A percentile compares a stretch with the other conserved stretches of the same genome.
These are phyloP conservation scores for Danio jaintianensis DNA, from an alignment of 2,797 vertebrate genomes.

Conservation along the genomic window DNA sequence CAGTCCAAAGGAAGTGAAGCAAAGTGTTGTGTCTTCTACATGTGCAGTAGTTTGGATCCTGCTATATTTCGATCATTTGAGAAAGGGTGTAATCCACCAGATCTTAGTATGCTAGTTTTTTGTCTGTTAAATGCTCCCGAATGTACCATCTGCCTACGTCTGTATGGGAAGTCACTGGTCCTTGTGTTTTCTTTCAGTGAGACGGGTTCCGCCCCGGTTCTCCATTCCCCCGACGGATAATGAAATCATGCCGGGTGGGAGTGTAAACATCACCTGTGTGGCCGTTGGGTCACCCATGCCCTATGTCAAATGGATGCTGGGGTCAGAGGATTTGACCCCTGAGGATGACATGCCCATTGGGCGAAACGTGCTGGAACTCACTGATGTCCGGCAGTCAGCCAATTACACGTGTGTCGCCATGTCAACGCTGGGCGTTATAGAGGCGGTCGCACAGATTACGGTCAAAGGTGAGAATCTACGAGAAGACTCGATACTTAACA, in stretches of 20 bases:
- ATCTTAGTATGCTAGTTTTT: not conserved
- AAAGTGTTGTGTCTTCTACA: slow-evolving; percentile 20
- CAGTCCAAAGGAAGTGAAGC: not conserved
- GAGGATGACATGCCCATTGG: slow-evolving; percentile 99
- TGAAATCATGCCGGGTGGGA: slow-evolving; percentile 99
- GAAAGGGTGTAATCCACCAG: slow-evolving; percentile 1
- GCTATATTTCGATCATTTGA: not conserved
- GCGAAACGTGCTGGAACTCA: slow-evolving; percentile 96
- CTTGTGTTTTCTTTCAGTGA: slow-evolving; percentile 81
- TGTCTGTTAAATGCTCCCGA: slow-evolving; percentile 21
- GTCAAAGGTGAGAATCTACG: slow-evolving; percentile 88
- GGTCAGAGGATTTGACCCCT: slow-evolving; percentile 96
- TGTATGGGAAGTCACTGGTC: not conserved
- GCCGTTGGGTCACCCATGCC: slow-evolving; percentile 99
- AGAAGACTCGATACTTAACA: not conserved
- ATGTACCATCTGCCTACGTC: not conserved
- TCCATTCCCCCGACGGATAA: slow-evolving; percentile 98
- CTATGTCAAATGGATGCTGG: slow-evolving; percentile 99
- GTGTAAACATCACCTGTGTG: slow-evolving; percentile 99
- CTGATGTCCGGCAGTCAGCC: slow-evolving; percentile 96
- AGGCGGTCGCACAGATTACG: slow-evolving; percentile 97
- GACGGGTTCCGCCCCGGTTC: slow-evolving; percentile 95
- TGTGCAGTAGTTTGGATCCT: slow-evolving; percentile 26
- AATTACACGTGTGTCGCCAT: slow-evolving; percentile 99
- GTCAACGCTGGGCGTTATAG: slow-evolving; percentile 98